Conservation (phyloP, 2,888 invertebrate genomes). For the Nemapogon koenigi region DNA sequence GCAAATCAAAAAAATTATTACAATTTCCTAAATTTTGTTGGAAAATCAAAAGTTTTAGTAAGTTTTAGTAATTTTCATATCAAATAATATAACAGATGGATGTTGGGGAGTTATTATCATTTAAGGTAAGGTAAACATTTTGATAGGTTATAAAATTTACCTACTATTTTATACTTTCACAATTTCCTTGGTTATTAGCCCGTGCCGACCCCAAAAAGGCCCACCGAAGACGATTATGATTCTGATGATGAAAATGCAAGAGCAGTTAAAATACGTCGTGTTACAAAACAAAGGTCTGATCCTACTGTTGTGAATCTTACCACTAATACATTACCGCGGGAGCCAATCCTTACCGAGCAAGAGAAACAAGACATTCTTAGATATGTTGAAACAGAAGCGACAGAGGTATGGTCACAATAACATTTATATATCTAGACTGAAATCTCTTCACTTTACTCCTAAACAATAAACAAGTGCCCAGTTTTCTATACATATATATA, state of each 20-base stretch:
- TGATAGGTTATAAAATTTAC: constrained; percentile 2
- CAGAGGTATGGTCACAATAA: constrained; percentile 63
- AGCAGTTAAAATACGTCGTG: constrained; percentile 67
- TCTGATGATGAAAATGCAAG: constrained; percentile 70
- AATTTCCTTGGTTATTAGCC: constrained; percentile 61
- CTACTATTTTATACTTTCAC: constrained; percentile 1
- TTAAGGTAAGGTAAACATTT: constrained; percentile 36
- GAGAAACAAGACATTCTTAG: constrained; percentile 81
- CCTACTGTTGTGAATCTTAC: constrained; percentile 22
- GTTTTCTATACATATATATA: not conserved
- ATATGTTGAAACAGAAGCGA: constrained; percentile 83
- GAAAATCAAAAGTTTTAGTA: no score
- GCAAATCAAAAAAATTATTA: no score
- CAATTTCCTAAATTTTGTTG: no score
- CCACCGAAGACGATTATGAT: constrained; percentile 70
- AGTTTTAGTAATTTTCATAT: no score
- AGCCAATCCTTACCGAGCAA: constrained; percentile 71
- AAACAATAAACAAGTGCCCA: not conserved
- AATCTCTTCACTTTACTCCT: not conserved
- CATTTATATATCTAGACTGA: constrained; percentile 5
- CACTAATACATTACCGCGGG: constrained; percentile 56
- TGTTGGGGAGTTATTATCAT: constrained; percentile 54
- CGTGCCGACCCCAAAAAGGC: constrained; percentile 81
- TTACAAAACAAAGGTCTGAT: constrained; percentile 59
- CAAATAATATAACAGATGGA: constrained; percentile 33